Evolutionary conservation across 2,888 invertebrate genomes (phyloP), one percentile per base, ranked within the genome.

Genomic region (Heliothis peltigera): DNA sequence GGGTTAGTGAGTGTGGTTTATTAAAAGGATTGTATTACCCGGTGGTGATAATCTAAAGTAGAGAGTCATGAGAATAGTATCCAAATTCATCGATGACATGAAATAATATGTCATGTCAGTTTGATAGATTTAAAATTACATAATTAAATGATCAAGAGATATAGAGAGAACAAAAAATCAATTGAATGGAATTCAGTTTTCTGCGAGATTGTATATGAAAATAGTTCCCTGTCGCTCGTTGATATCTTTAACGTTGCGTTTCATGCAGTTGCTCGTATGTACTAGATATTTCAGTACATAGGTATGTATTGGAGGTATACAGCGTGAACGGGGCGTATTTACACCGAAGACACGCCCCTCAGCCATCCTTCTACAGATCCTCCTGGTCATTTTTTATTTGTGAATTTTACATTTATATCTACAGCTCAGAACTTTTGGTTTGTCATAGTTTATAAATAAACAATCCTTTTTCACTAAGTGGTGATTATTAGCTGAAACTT

Each of bases 201-300:
- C 25, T 67, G 35, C 15, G 8, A 8, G 32, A 44, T 19, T 0
- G 35, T 43, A 48, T 55, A 21, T 19, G 10, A 39, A 35, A 32
- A 18, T n/a, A 12, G 4, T 17, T 32, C 12, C 4, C 19, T 17
- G 2, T 0, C 17, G 21, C 28, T 19, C 43, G 48, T 49, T 19
- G 42, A 47, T 8, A 35, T 25, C 25, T 68, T 35, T 25, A 7
- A 22, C 53, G 10, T 15, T 42, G 15, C n/a, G 15, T 43, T 25
- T 43, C 49, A 21, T 60, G 43, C 48, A 53, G 51, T 69, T 59
- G n/a, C 52, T 6, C n/a, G 28, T 58, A 49, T 65, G 17, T 49
- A 52, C 17, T 17, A 4, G 22, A 22, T 52, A 52, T 35, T n/a
- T 4, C 52, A 43, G 4, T 53, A 53, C 15, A 69, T 22, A 25